Evolutionary conservation across 1,140 invertebrate species (phyloP).

Genomic region (Camponotus floridanus): DNA sequence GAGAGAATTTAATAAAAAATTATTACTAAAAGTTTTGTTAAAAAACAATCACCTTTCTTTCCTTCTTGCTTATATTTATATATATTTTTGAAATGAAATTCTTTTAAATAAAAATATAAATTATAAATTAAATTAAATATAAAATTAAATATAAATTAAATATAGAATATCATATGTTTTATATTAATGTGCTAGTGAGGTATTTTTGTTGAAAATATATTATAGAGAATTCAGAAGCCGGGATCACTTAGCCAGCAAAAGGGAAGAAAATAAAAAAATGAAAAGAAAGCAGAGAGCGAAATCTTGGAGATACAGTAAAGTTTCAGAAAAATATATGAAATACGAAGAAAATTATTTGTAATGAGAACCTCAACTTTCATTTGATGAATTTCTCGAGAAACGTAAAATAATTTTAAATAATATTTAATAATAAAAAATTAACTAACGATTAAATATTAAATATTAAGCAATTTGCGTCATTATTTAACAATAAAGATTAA

Average conservation of each 20-base stretch:
- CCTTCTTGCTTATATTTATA: neutral
- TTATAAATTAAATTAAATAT: neutral
- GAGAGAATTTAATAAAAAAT: neutral
- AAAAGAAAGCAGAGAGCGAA: neutral
- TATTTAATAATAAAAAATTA: neutral
- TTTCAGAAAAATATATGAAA: conserved; percentile 26
- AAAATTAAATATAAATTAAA: neutral
- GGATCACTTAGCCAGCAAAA: neutral
- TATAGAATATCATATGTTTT: neutral
- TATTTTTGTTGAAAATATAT: neutral
- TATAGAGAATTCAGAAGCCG: neutral
- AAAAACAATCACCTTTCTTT: neutral
- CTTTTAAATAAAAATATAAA: neutral
- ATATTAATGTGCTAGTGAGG: neutral
- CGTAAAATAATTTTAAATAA: neutral
- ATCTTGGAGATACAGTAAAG: neutral
- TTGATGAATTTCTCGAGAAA: conserved; percentile 5
- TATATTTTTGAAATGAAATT: conserved; percentile 14
- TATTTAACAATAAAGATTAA: conserved; percentile 2
- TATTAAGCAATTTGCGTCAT: too few relatives aligned
- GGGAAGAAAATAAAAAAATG: neutral
- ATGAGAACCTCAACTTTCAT: neutral
- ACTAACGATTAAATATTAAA: too few relatives aligned
- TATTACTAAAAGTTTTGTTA: neutral
- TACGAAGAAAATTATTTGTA: conserved; percentile 22